Base-by-base conservation (phyloP, 2,888 invertebrate species). In the Lycia hirtaria region DNA sequence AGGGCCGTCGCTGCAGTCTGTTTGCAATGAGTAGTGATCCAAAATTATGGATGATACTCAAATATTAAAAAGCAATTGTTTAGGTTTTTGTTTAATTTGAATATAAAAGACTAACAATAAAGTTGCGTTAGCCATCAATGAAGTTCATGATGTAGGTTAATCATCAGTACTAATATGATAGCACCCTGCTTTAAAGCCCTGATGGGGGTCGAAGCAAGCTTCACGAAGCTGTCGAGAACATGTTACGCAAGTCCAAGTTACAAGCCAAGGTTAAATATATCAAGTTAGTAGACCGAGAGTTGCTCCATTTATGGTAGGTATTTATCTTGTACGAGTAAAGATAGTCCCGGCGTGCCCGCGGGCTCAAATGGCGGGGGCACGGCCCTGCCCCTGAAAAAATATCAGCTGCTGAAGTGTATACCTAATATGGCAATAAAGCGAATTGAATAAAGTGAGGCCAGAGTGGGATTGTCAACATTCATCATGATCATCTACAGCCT, bases 171-270 rank as follows among this genome's bases (percentile, higher is more conserved):
- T 47, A 35, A 26, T 47, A 35, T 26, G 47, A 47, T 15, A 24
- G 24, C 35, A 47, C 33, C 24, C 26, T 24, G 35, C 33, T 15
- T 33, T 26, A 30, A 19, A 30, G 4, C 17, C 2, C 26, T 47
- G 47, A 47, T 24, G 35, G 20, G n/a, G 47, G 47, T 47, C 35
- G 17, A 17, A 47, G 17, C 26, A n/a, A 47, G 37, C 47, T 47
- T 35, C 17, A 12, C n/a, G 17, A 14, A n/a, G 10, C 26, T 35
- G 47, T 47, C 47, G 7, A 15, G 35, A 33, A 35, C 35, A 47
- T 35, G 47, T 47, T 35, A 35, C 47, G 10, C 10, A 3, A 12
- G 19, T 30, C 17, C 19, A 41, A 41, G 41, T 41, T 41, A 14
- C 20, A 32, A 22, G 33, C 4, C 14, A 33, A 33, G 32, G 22